These are phyloP conservation scores for Xylocopa sonorina DNA, from an alignment of 1,140 invertebrate species.

Conservation along the genomic window DNA sequence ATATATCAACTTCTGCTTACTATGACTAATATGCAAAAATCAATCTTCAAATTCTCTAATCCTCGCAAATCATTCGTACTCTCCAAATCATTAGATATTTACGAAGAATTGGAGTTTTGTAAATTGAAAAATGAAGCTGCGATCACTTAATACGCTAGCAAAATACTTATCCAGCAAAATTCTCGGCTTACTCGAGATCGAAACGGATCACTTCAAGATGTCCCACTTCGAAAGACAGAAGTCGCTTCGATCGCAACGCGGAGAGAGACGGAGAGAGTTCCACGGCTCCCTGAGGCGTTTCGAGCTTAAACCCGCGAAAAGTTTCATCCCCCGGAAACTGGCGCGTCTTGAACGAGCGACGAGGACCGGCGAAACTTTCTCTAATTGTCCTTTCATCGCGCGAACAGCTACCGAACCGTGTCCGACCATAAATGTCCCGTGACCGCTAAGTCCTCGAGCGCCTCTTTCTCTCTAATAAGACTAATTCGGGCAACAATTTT, in stretches of 20 bases:
- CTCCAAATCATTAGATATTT: neutral
- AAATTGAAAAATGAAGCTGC: too few species aligned
- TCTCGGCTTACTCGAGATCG: neutral
- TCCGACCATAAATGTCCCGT: constrained; percentile 31
- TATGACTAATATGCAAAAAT: too few species aligned
- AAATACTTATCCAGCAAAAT: neutral
- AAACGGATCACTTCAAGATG: neutral
- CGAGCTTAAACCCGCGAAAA: constrained; percentile 12
- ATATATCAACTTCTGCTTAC: too few species aligned
- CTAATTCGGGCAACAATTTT: constrained; percentile 29
- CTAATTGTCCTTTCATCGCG: constrained; percentile 40
- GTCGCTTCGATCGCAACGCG: neutral
- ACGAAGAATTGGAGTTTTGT: neutral
- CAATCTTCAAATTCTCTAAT: neutral
- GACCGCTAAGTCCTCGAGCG: neutral
- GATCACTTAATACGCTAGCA: neutral
- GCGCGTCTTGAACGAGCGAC: too few species aligned
- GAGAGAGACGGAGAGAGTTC: too few species aligned
- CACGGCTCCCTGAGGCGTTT: constrained; percentile 2
- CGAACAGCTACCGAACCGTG: constrained; percentile 9
- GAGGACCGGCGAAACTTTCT: neutral
- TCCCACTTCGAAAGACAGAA: neutral
- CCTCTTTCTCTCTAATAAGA: constrained; percentile 23
- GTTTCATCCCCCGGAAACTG: neutral
- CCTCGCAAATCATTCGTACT: neutral